Conservation (phyloP, 2,888 invertebrate genomes). For the Mythimna impura region DNA sequence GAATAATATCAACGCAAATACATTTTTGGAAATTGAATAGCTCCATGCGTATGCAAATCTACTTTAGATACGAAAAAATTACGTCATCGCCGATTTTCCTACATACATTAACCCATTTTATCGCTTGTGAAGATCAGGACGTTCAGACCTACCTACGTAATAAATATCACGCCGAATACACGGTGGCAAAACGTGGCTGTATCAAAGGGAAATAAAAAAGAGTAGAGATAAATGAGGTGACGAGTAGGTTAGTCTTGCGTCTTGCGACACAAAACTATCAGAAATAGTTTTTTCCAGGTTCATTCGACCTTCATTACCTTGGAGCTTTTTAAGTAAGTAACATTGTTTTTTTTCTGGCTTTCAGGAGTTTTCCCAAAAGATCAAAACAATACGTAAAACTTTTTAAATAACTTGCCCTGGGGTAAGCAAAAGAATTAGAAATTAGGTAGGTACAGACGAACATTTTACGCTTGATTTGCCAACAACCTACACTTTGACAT, state of each 20-base stretch:
- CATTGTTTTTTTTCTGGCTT: not conserved
- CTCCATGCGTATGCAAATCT: constrained; percentile 17
- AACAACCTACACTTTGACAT: not conserved
- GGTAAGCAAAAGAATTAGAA: too few species aligned
- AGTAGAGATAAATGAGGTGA: not conserved
- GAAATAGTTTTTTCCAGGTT: not conserved
- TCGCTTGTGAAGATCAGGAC: constrained; percentile 21
- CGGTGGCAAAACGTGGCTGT: not conserved
- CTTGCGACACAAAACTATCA: not conserved
- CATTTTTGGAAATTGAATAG: constrained; percentile 1
- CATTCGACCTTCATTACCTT: not conserved
- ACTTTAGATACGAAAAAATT: constrained; percentile 40
- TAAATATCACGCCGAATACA: constrained; percentile 18
- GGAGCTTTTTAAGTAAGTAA: not conserved
- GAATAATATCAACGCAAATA: not conserved
- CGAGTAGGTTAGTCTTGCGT: not conserved
- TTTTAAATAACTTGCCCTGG: not conserved
- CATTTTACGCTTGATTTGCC: not conserved
- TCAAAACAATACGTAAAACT: too few species aligned
- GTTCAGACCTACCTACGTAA: constrained; percentile 11
- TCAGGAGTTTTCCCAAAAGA: too few species aligned
- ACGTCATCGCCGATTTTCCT: constrained; percentile 19
- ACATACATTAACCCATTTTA: constrained; percentile 27
- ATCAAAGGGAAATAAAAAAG: not conserved
- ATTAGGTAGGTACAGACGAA: too few species aligned